Conservation (phyloP, 2,888 invertebrate species). For the Chouioia cunea region DNA sequence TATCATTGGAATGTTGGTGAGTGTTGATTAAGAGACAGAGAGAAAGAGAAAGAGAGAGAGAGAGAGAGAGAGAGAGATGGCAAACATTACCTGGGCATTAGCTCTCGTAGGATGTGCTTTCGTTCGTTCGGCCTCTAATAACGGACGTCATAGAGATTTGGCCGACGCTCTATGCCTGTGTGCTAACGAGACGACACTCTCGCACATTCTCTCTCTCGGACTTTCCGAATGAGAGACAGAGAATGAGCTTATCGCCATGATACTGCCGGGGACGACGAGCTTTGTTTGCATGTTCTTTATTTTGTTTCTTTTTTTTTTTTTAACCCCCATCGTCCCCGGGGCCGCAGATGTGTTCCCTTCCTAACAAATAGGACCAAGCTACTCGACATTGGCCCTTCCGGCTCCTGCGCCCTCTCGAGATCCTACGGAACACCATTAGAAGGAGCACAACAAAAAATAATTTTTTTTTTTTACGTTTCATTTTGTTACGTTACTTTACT, state of each 20-base stretch:
- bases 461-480: slow-evolving; percentile 23
- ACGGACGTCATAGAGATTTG: slow-evolving; percentile 43
- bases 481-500: neutral
- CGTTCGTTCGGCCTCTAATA: slow-evolving; percentile 24
- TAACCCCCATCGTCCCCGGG: slow-evolving; percentile 17
- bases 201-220: too few relatives aligned
- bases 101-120: slow-evolving; percentile 30
- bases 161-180: slow-evolving; percentile 27
- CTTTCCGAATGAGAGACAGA: too few relatives aligned
- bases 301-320: slow-evolving; percentile 14
- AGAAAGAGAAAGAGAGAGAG: too few relatives aligned
- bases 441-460: slow-evolving; percentile 32
- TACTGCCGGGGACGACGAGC: neutral
- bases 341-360: slow-evolving; percentile 34
- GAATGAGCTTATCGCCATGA: neutral
- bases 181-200: neutral
- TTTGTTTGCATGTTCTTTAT: neutral
- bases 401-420: slow-evolving; percentile 39
- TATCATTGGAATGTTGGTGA: too few relatives aligned
- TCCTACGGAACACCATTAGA: slow-evolving; percentile 44
- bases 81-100: slow-evolving; percentile 44
- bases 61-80: slow-evolving; percentile 20
- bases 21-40: neutral
- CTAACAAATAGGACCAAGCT: slow-evolving; percentile 43
- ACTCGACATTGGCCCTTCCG: slow-evolving; percentile 44